Conservation (phyloP, 2,797 vertebrate genomes). For the Heteromormyrus szaboi region DNA sequence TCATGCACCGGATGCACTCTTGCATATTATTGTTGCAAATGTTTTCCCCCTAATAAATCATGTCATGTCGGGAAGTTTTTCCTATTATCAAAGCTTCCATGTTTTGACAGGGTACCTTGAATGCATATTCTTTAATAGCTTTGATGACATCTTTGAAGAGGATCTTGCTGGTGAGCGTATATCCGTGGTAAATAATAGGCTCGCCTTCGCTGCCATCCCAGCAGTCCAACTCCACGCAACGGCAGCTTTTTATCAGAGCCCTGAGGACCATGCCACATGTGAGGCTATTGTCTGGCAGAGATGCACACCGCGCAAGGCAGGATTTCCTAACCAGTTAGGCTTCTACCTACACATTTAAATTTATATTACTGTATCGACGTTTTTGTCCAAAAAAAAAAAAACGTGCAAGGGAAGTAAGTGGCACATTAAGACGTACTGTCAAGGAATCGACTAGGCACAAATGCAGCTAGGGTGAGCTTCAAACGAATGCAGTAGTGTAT, state of each 20-base stretch:
- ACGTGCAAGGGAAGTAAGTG: background rate
- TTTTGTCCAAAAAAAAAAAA: background rate
- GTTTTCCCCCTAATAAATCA: background rate
- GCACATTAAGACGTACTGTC: background rate
- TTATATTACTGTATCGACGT: background rate
- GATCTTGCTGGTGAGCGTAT: slow-evolving; percentile 91
- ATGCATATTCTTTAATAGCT: slow-evolving; percentile 87
- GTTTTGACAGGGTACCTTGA: slow-evolving; percentile 69
- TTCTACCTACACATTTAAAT: background rate
- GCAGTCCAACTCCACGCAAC: slow-evolving; percentile 92
- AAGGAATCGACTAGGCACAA: background rate
- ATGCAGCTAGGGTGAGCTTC: background rate
- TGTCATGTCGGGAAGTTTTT: background rate
- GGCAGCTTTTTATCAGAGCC: slow-evolving; percentile 88
- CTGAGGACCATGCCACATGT: slow-evolving; percentile 48
- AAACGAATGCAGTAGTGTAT: background rate
- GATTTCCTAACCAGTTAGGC: background rate
- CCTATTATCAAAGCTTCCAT: background rate
- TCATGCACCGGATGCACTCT: background rate
- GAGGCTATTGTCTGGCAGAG: background rate
- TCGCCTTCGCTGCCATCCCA: slow-evolving; percentile 87
- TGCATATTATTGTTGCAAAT: background rate
- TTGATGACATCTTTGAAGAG: slow-evolving; percentile 84
- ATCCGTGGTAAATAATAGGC: slow-evolving; percentile 89
- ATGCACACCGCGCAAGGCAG: background rate